Evolutionary conservation across 2,113 vertebrate genomes (phyloP).

Genomic region (Corythaeola cristata): DNA sequence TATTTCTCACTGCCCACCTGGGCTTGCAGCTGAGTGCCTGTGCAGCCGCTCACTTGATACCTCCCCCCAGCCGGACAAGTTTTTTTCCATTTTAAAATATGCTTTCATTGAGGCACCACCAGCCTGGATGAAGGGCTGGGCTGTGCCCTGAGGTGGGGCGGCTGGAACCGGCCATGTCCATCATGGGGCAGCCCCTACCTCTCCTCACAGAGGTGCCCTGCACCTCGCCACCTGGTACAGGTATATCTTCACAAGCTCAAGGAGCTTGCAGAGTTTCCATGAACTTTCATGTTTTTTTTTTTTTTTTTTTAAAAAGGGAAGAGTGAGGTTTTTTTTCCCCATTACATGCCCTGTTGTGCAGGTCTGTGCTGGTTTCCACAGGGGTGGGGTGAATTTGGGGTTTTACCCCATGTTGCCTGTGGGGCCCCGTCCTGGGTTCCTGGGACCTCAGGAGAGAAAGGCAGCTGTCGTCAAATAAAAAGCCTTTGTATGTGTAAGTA

Average conservation of each 20-base stretch:
- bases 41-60: fast-evolving
- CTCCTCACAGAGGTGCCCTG: background rate
- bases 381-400: background rate
- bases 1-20: fast-evolving
- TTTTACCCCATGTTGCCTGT: background rate
- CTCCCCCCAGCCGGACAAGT: fast-evolving
- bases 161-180: fast-evolving
- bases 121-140: fast-evolving
- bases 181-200: fast-evolving
- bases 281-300: no score
- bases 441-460: background rate
- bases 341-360: fast-evolving
- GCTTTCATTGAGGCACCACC: background rate
- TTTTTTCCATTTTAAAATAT: background rate
- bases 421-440: fast-evolving
- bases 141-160: background rate
- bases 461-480: background rate
- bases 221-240: fast-evolving
- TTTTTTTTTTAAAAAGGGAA: background rate
- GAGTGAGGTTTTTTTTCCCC: background rate
- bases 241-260: background rate
- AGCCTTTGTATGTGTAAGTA: background rate
- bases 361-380: background rate
- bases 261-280: no score
- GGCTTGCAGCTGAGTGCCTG: background rate